Evolutionary conservation across 2,888 invertebrate species (phyloP).

Genomic region (Lasioglossum calceatum): DNA sequence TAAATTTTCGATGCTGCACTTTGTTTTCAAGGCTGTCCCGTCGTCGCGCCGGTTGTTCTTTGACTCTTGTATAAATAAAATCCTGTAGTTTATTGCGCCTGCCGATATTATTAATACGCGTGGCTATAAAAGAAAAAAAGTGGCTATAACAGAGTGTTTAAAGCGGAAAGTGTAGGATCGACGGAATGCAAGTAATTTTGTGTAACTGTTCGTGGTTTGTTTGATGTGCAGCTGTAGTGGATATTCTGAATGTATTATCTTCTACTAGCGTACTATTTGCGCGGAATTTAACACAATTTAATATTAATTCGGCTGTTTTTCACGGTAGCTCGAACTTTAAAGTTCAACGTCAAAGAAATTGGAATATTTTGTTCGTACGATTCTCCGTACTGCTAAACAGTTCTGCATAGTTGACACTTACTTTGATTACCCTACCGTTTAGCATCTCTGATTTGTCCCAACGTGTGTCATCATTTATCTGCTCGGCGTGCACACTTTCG

Average conservation of each 20-base stretch:
- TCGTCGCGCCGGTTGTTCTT: background rate
- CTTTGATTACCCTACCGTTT: conserved; percentile 32
- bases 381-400: conserved; percentile 30
- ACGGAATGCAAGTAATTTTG: background rate
- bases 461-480: conserved; percentile 43
- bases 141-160: no score
- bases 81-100: background rate
- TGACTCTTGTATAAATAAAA: background rate
- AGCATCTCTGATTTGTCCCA: conserved; percentile 39
- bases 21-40: background rate
- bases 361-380: background rate
- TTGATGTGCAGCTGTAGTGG: background rate
- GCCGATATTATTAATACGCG: background rate
- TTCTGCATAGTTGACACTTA: conserved; percentile 32
- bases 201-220: background rate
- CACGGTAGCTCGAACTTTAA: no score
- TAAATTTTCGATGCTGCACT: background rate
- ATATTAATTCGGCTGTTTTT: background rate
- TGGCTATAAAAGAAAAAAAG: background rate
- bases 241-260: background rate
- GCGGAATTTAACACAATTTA: background rate
- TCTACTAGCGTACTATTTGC: no score
- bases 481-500: conserved; percentile 35
- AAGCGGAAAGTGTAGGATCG: background rate
- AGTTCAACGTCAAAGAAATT: background rate